Conservation (phyloP, 2,113 vertebrate species). For the Vidua macroura region DNA sequence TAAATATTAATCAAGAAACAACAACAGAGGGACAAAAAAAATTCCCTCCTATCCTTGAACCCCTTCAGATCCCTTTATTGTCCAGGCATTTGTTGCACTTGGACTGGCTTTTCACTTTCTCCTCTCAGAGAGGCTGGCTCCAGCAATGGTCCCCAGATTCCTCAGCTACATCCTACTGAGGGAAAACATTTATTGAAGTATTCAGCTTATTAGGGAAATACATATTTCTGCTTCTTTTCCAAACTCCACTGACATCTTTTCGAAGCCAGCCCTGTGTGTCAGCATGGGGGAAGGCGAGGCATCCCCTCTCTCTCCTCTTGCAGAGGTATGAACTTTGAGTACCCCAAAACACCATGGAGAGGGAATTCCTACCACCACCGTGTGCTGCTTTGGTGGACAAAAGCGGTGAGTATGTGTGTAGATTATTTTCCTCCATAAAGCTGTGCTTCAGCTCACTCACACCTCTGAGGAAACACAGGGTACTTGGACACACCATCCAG, state of each 20-base stretch:
- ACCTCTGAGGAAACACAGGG: neutral
- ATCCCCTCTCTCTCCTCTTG: neutral
- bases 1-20: constrained; percentile 46
- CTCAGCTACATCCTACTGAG: constrained; percentile 66
- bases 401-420: rapidly evolving
- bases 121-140: constrained; percentile 49
- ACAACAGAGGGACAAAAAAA: neutral
- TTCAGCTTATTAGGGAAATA: constrained; percentile 66
- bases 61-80: constrained; percentile 22
- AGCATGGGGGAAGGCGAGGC: neutral
- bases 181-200: constrained; percentile 68
- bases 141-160: constrained; percentile 54
- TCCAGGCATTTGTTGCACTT: constrained; percentile 64
- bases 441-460: neutral
- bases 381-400: neutral
- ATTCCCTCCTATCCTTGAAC: neutral
- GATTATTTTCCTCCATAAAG: neutral
- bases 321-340: neutral
- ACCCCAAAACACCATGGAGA: neutral
- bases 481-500: neutral
- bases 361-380: neutral
- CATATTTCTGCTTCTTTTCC: constrained; percentile 61
- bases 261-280: neutral
- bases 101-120: constrained; percentile 39
- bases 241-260: neutral